Evolutionary conservation across 2,113 vertebrate species (phyloP), one percentile per base, ranked within the genome.

Genomic region (Lagopus leucura): DNA sequence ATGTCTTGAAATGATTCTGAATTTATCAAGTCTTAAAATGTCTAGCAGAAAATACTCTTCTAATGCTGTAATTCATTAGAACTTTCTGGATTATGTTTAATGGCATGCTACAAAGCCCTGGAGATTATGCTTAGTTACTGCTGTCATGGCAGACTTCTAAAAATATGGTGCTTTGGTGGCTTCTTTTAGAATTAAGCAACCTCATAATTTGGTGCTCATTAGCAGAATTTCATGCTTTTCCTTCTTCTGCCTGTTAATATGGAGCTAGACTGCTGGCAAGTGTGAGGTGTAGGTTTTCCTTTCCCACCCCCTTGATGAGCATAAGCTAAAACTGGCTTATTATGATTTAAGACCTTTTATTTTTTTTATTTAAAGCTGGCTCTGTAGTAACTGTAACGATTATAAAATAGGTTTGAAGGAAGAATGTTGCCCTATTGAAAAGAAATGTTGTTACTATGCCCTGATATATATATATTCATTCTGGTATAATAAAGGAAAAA

Each of bases 181-280:
- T 95, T 92, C 88, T 92, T 54, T 91, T 89, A 71, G 89, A 95
- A 91, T 89, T 69, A 89, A 95, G 57, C 87, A 88, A 74, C 58
- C 92, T 97, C 45, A 13, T 91, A 82, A 89, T 96, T 93, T 76
- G 50, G 64, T 88, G 80, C 92, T 96, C 88, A 71, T 96, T 94
- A 93, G 67, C 32, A 88, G 50, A 93, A 89, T 83, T 95, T 94
- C 63, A 81, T 77, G 14, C 75, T 83, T 96, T 93, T 74, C 21
- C 80, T 88, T 76, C 86, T 75, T 47, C 70, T 90, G 91, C 64
- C 64, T 91, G 74, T 82, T 94, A 76, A 71, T 79, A 52, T 67
- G 50, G 82, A 92, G 87, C 84, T 82, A 63, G 42, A 74, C 45
- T 74, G 84, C 80, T 96, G 78, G 74, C 64, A 87, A 60, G 54